Percentiles rank a stretch among this genome's conserved stretches.
These are phyloP conservation scores for Chrysodeixis includens DNA, from an alignment of 2,888 invertebrate species.

Conservation along the genomic window DNA sequence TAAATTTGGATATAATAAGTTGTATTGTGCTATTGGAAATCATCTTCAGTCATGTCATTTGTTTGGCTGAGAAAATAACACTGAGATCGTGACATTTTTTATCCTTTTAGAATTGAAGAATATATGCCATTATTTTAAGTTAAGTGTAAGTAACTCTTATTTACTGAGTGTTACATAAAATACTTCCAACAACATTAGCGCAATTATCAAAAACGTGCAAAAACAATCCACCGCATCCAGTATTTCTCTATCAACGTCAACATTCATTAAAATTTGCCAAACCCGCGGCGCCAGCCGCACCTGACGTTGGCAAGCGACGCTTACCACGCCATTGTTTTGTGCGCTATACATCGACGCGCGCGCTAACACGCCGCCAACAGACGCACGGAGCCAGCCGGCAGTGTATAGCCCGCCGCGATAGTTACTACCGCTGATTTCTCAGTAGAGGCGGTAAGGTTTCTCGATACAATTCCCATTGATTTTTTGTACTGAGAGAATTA, in stretches of 20 bases:
- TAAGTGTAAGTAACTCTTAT: too few species aligned
- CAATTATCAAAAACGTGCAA: neutral
- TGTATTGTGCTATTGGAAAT: too few species aligned
- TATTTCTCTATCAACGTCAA: conserved; percentile 49
- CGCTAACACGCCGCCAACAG: conserved; percentile 18
- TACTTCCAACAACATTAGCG: neutral
- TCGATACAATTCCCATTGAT: conserved; percentile 46
- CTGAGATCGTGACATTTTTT: too few species aligned
- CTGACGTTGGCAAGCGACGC: conserved; percentile 59
- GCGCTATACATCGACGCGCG: conserved; percentile 60
- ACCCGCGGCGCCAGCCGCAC: conserved; percentile 66
- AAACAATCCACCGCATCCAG: conserved; percentile 66
- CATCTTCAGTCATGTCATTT: too few species aligned
- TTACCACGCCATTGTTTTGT: conserved; percentile 51
- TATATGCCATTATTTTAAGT: too few species aligned
- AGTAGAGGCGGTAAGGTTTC: conserved; percentile 23
- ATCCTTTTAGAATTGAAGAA: too few species aligned
- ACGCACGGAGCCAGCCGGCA: conserved; percentile 21
- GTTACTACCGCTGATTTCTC: conserved; percentile 2
- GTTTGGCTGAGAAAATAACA: too few species aligned
- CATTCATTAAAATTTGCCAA: conserved; percentile 83
- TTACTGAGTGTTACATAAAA: too few species aligned
- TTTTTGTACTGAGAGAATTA: conserved; percentile 18
- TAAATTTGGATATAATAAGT: too few species aligned
- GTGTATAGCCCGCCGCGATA: conserved; percentile 26